Evolutionary conservation across 2,888 invertebrate species (phyloP).

Genomic region (Drosophila borealis): DNA sequence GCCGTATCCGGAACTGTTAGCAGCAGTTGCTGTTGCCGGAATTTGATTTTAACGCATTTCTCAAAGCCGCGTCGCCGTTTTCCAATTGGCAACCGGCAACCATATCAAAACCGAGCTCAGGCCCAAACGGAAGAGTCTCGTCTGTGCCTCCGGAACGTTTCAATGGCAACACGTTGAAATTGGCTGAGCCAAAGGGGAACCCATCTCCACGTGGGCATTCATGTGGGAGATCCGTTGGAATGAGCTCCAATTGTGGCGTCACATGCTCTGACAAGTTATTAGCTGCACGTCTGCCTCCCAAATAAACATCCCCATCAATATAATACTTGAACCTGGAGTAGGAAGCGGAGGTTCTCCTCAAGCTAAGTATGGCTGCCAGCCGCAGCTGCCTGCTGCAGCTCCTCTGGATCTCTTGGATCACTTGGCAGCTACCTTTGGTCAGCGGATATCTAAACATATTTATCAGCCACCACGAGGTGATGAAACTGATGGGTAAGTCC

Average conservation of each 20-base stretch:
- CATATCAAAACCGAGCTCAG: constrained; percentile 29
- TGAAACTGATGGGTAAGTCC: constrained; percentile 91
- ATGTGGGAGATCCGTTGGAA: constrained; percentile 33
- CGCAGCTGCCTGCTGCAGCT: constrained; percentile 37
- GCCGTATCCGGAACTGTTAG: constrained; percentile 58
- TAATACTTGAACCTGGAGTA: background rate
- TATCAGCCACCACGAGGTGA: constrained; percentile 92
- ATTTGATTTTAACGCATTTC: constrained; percentile 70
- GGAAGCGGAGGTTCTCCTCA: background rate
- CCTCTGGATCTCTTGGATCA: constrained; percentile 72
- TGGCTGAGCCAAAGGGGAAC: constrained; percentile 39
- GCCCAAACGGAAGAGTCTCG: constrained; percentile 20
- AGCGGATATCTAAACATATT: constrained; percentile 91
- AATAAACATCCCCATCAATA: constrained; percentile 22
- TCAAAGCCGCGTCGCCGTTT: constrained; percentile 27
- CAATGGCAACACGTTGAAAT: constrained; percentile 59
- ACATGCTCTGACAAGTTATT: constrained; percentile 65
- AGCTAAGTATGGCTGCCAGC: constrained; percentile 32
- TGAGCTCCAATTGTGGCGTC: constrained; percentile 52
- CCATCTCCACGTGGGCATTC: background rate
- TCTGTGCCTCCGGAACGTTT: constrained; percentile 20
- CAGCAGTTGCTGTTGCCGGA: constrained; percentile 45
- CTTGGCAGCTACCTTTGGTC: constrained; percentile 85
- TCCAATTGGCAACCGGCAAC: constrained; percentile 36
- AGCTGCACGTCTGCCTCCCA: constrained; percentile 30